Percentiles rank a stretch among this genome's conserved stretches.
Conservation (phyloP, 2,888 invertebrate genomes). For the Euplagia quadripunctaria region DNA sequence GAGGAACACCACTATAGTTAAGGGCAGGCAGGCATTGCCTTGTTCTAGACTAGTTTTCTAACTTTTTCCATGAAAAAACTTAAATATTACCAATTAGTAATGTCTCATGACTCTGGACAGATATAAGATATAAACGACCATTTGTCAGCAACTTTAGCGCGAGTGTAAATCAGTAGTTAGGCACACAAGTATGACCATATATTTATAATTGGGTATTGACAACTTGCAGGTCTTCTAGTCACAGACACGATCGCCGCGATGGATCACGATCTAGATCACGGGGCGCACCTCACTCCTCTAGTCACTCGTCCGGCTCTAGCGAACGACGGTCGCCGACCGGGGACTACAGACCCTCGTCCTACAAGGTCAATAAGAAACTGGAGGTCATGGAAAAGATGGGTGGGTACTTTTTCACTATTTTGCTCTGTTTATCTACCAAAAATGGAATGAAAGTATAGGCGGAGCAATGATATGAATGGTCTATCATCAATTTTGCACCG, state of each 20-base stretch:
- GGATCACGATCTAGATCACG: slow-evolving; percentile 69
- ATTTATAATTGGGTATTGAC: not conserved
- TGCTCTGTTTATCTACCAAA: not conserved
- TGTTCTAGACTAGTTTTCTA: too few relatives aligned
- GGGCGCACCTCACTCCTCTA: slow-evolving; percentile 66
- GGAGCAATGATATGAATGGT: too few relatives aligned
- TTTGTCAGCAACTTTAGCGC: not conserved
- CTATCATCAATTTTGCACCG: not conserved
- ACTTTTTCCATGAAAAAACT: too few relatives aligned
- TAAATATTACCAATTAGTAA: too few relatives aligned
- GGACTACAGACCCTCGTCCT: slow-evolving; percentile 81
- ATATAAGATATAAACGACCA: too few relatives aligned
- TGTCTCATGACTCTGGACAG: too few relatives aligned
- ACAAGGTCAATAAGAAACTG: slow-evolving; percentile 83
- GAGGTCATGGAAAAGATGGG: slow-evolving; percentile 87
- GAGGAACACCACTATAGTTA: too few relatives aligned
- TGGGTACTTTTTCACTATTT: slow-evolving; percentile 39
- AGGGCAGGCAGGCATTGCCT: too few relatives aligned
- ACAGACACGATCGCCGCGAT: slow-evolving; percentile 57
- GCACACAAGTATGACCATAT: not conserved
- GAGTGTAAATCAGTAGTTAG: not conserved
- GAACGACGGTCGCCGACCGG: slow-evolving; percentile 67
- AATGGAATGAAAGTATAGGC: not conserved
- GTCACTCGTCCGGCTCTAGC: slow-evolving; percentile 47
- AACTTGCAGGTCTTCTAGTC: slow-evolving; percentile 49